These are phyloP conservation scores for Florisuga fusca DNA, from an alignment of 2,797 vertebrate species.

Conservation along the genomic window DNA sequence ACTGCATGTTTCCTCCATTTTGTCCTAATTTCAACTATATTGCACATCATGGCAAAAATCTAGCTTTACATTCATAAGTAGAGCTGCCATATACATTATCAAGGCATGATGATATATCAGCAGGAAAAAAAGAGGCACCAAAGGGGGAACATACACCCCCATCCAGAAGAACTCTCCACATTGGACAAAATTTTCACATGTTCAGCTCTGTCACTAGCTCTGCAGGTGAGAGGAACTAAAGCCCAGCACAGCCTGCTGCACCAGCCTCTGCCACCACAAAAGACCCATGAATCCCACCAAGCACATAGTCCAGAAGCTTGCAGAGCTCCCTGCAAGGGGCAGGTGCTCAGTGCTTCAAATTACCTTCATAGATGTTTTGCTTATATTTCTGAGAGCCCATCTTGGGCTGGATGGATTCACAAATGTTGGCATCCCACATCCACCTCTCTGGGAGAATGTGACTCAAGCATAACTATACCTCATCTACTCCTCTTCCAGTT, in stretches of 20 bases:
- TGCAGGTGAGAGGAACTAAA: background rate
- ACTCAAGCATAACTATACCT: background rate
- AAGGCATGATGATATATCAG: background rate
- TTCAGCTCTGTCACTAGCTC: background rate
- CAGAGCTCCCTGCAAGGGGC: background rate
- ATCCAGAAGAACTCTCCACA: background rate
- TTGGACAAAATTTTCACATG: background rate
- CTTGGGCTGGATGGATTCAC: background rate
- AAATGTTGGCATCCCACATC: background rate
- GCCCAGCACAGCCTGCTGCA: background rate
- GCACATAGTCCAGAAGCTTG: fast-evolving
- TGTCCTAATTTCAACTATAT: background rate
- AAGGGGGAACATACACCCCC: fast-evolving
- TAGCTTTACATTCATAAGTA: background rate
- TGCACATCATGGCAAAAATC: background rate
- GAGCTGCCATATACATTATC: background rate
- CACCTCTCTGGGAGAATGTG: background rate
- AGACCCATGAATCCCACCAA: background rate
- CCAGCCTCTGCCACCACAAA: background rate
- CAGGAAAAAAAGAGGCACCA: background rate
- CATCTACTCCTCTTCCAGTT: background rate
- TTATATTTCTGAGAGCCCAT: background rate
- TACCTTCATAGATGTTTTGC: background rate
- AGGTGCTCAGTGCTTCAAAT: background rate
- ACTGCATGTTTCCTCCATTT: background rate